Base-by-base conservation (phyloP, 2,113 vertebrate species). In the Equus quagga region DNA sequence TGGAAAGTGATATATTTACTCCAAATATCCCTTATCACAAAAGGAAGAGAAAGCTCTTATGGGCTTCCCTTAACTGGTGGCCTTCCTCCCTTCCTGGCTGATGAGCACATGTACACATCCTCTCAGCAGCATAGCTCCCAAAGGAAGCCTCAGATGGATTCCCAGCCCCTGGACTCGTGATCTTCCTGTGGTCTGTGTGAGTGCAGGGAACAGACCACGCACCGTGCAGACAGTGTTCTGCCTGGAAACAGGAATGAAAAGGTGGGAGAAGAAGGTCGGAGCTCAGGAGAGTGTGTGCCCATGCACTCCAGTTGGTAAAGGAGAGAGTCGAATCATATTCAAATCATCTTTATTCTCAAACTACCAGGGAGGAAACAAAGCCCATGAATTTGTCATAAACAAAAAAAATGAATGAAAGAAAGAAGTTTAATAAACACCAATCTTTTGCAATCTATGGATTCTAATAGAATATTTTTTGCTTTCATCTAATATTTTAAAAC, bases 271-370 rank as follows among this genome's bases (percentile, higher is more conserved):
- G 33, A 31, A 58, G 70, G 78, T 19, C 0, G 5, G 33, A 58
- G 18, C 33, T 76, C 60, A 73, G 56, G 0, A 26, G 24, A 19
- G 28, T 3, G 17, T 44, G 36, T 33, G 44, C 4, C 12, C 14
- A 14, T 1, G n/a, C 3, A 6, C 23, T 76, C 18, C 0, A 1
- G 1, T n/a, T 70, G 49, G 21, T 5, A 72, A 64, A 65, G 3
- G 26, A 18, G 54, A 76, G 60, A 72, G 26, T 33, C 3, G 1
- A 65, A 36, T 76, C 36, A 54, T 58, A 31, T 26, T 65, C 76
- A 64, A 75, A 33, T 26, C 44, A n/a, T 21, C 44, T 58, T 62
- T 46, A 26, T 19, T 83, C 36, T 51, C 12, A 36, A 84, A 33
- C 19, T 24, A 93, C 33, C 13, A 33, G 23, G 51, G 41, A 33